Percentiles rank a stretch among this genome's conserved stretches.
phyloP scores from a whole-genome alignment of 1,140 invertebrate genomes.

The Hesperophylax magnus region DNA sequence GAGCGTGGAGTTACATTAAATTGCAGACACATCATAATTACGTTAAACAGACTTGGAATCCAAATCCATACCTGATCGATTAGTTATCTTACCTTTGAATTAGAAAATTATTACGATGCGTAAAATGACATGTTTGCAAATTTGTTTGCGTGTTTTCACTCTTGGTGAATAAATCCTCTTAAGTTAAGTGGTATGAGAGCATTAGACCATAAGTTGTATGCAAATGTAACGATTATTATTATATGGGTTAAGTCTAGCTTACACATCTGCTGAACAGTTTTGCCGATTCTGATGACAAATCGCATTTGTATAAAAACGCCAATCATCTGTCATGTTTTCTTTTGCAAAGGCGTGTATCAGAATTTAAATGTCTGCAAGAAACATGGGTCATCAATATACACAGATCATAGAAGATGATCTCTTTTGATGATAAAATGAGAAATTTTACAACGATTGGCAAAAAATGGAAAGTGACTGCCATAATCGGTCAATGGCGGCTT shows the following conservation, averaged over 20 bases:
- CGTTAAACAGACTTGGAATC: no score
- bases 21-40: no score
- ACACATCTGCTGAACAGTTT: no score
- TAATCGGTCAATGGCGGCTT: constrained; percentile 9
- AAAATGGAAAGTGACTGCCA: constrained; percentile 20
- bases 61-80: no score
- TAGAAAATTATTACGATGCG: no score
- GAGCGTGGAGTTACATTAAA: no score
- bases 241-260: not conserved
- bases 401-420: not conserved
- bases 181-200: no score
- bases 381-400: not conserved
- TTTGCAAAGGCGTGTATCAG: constrained; percentile 8
- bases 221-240: not conserved
- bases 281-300: not conserved
- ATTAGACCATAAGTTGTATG: not conserved
- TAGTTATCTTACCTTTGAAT: no score
- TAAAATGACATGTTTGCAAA: no score
- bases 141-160: no score
- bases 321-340: constrained; percentile 16
- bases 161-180: no score
- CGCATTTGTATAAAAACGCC: constrained; percentile 12
- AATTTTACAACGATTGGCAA: constrained; percentile 3
- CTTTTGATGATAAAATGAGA: not conserved
- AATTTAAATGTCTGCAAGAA: not conserved